These are phyloP conservation scores for Drosophila paranaensis DNA, from an alignment of 2,888 invertebrate species.

Conservation along the genomic window DNA sequence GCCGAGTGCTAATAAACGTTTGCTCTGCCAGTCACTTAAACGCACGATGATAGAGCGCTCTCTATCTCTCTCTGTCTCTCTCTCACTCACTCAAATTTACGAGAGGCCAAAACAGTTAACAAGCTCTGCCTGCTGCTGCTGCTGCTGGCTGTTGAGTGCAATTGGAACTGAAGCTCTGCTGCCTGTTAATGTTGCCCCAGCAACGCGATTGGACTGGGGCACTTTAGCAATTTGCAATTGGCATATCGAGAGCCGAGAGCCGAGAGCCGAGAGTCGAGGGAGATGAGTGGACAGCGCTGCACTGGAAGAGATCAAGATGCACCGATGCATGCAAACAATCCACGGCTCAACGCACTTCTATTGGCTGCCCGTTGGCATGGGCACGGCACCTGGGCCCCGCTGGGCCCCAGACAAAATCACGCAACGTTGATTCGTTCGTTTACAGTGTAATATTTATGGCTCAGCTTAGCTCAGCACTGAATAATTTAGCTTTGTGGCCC, in stretches of 20 bases:
- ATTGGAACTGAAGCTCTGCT: conserved; percentile 25
- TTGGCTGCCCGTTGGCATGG: conserved; percentile 43
- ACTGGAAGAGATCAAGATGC: conserved; percentile 47
- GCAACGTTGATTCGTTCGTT: conserved; percentile 39
- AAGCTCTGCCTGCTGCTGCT: conserved; percentile 42
- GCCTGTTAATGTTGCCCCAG: conserved; percentile 67
- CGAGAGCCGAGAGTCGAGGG: neutral
- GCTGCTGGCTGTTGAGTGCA: conserved; percentile 31
- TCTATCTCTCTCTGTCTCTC: neutral
- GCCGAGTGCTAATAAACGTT: conserved; percentile 10
- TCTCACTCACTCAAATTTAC: conserved; percentile 6
- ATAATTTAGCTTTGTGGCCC: neutral
- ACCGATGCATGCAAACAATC: conserved; percentile 65
- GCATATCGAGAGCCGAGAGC: conserved; percentile 21
- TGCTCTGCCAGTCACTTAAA: conserved; percentile 41
- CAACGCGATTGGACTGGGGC: conserved; percentile 43
- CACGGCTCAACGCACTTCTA: conserved; percentile 67
- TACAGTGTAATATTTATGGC: conserved; percentile 45
- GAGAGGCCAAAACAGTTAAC: conserved; percentile 44
- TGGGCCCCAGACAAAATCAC: conserved; percentile 23
- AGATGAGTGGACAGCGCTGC: conserved; percentile 23
- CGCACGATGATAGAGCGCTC: conserved; percentile 20
- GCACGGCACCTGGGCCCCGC: neutral
- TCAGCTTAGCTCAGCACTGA: conserved; percentile 19
- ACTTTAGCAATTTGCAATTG: conserved; percentile 23